Base-by-base conservation (phyloP, 2,888 invertebrate genomes). In the Pristionchus fissidentatus region DNA sequence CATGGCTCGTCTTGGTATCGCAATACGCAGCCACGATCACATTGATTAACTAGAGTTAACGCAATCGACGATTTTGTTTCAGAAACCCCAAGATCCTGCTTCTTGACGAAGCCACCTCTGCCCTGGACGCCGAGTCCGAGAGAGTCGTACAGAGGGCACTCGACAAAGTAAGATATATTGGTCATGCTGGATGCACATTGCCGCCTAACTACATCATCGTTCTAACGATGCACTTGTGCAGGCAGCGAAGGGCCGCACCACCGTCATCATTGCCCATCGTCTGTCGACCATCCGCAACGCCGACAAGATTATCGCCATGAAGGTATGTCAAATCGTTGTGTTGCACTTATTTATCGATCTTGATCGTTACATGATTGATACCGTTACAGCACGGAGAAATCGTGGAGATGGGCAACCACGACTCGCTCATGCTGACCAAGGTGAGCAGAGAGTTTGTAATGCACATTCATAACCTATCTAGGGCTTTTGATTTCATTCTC, bases 381-480 rank as follows among this genome's bases (percentile, higher is more conserved):
- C n/a, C 57, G 35, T 79, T 79, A 0, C 57, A 79, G 57, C 77
- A 60, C 60, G 92, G 93, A 41, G 8, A 93, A 79, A 94, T 96
- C 29, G 94, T 94, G 0, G 96, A 96, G 92, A 94, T 94, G 85
- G 96, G 96, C 85, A 95, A 94, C 0, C 96, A 96, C 92, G 90
- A 93, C 0, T 94, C 95, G 88, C 94, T 96, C 0, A 93, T 95
- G 93, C 94, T 29, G 79, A 85, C 38, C 73, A 92, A 81, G 95
- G 70, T 70, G 3, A 43, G 43, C 8, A 13, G 29, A 7, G 22
- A 22, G 7, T 35, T 3, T 62, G 26, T 8, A 10, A 66, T n/a
- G n/a, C n/a, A n/a, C n/a, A n/a, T n/a, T n/a, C n/a, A n/a, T n/a
- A n/a, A n/a, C n/a, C n/a, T n/a, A n/a, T n/a, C n/a, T n/a, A n/a